Percentiles rank a stretch among this genome's conserved stretches.
Evolutionary conservation across 2,888 invertebrate genomes (phyloP).

Genomic region (Drosophila meridiana): DNA sequence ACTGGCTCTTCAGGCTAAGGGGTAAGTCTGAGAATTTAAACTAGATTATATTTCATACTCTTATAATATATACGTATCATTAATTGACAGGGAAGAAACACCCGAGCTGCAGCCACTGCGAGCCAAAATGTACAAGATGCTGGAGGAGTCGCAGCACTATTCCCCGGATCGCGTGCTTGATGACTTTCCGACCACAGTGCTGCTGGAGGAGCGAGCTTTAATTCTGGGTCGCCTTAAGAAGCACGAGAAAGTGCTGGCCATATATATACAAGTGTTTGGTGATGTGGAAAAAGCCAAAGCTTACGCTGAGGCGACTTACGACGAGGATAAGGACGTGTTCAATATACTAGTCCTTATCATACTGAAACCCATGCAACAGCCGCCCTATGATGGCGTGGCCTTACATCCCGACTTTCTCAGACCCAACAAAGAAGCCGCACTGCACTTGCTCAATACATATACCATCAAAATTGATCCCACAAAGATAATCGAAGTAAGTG

Average conservation of each 20-base stretch:
- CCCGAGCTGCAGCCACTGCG: slow-evolving; percentile 84
- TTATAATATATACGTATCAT: no score
- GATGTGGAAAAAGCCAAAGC: slow-evolving; percentile 93
- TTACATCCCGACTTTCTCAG: slow-evolving; percentile 88
- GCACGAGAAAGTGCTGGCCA: slow-evolving; percentile 96
- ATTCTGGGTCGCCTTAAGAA: slow-evolving; percentile 95
- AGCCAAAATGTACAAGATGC: slow-evolving; percentile 89
- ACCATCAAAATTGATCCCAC: slow-evolving; percentile 93
- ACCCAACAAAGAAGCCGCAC: slow-evolving; percentile 92
- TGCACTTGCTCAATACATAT: slow-evolving; percentile 92
- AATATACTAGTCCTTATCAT: slow-evolving; percentile 85
- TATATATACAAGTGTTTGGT: slow-evolving; percentile 95
- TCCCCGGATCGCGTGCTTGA: slow-evolving; percentile 94
- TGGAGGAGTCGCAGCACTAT: slow-evolving; percentile 92
- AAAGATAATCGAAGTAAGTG: slow-evolving; percentile 86
- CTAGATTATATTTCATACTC: no score
- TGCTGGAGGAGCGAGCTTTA: slow-evolving; percentile 97
- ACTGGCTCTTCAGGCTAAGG: slow-evolving; percentile 69
- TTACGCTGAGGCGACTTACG: slow-evolving; percentile 92
- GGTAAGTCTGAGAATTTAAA: slow-evolving; percentile 34
- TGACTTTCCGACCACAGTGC: slow-evolving; percentile 93
- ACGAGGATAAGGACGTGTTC: slow-evolving; percentile 83
- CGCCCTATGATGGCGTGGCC: slow-evolving; percentile 82
- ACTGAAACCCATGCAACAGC: slow-evolving; percentile 85
- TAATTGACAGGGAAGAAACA: slow-evolving; percentile 39